phyloP scores from a whole-genome alignment of 2,113 vertebrate genomes.

The Phylloscopus whistleri region DNA sequence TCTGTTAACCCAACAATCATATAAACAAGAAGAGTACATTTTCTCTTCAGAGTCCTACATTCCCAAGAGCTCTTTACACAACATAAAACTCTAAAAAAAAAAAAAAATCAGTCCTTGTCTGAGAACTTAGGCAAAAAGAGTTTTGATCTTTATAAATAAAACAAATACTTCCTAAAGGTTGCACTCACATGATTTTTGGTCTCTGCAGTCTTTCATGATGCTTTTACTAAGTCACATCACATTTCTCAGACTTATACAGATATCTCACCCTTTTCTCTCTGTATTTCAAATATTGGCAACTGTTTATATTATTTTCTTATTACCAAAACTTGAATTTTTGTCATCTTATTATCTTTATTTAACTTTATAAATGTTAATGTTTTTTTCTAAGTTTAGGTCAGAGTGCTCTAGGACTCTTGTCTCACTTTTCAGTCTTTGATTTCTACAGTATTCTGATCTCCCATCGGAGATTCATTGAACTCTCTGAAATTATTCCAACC shows the following conservation, averaged over 20 bases:
- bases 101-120: background rate
- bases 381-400: background rate
- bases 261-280: background rate
- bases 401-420: background rate
- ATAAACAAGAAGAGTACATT: background rate
- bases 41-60: background rate
- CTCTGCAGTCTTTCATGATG: background rate
- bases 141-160: constrained; percentile 4
- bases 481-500: background rate
- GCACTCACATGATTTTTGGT: background rate
- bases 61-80: background rate
- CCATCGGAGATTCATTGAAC: background rate
- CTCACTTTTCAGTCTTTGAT: constrained; percentile 6
- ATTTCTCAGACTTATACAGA: background rate
- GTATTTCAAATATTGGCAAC: background rate
- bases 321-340: background rate
- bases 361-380: background rate
- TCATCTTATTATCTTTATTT: background rate
- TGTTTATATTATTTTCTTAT: background rate
- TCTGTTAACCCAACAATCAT: background rate
- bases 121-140: background rate
- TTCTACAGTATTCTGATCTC: background rate
- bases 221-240: background rate
- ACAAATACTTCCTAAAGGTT: background rate
- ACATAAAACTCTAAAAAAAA: background rate